phyloP scores from a whole-genome alignment of 1,140 invertebrate genomes.

The Cryptotermes secundus region DNA sequence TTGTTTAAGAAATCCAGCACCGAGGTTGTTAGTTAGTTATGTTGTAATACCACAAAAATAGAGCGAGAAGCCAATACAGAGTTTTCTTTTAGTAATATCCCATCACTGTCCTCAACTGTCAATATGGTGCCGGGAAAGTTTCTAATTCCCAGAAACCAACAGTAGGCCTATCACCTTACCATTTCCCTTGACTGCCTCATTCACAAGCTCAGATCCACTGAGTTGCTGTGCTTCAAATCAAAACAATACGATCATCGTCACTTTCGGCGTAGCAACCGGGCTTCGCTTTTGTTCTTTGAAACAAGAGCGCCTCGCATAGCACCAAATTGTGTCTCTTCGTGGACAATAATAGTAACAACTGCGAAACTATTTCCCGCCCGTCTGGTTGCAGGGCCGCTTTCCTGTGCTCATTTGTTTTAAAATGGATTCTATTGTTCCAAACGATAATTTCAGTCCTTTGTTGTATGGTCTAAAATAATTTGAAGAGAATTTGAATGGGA shows the following conservation, averaged over 20 bases:
- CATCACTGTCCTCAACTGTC: no score
- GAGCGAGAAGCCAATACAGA: no score
- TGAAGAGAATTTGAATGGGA: not conserved
- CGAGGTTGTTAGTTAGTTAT: no score
- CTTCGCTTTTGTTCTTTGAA: not conserved
- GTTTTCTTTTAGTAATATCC: no score
- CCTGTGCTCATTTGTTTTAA: constrained; percentile 17
- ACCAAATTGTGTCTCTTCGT: not conserved
- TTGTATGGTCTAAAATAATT: not conserved
- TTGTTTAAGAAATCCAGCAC: no score
- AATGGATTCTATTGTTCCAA: not conserved
- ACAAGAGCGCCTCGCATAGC: not conserved
- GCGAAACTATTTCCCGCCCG: not conserved
- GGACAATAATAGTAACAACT: constrained; percentile 2
- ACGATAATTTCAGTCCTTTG: not conserved
- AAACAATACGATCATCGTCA: not conserved
- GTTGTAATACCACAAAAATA: no score
- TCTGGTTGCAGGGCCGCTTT: not conserved
- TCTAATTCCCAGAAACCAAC: no score
- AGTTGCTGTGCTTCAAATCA: not conserved
- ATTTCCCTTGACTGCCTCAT: no score
- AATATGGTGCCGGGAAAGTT: no score
- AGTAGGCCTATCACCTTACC: no score
- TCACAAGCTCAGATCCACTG: not conserved
- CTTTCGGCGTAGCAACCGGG: not conserved